Evolutionary conservation across 2,888 invertebrate species (phyloP), one percentile per base, ranked within the genome.

Genomic region (Leuctra nigra): DNA sequence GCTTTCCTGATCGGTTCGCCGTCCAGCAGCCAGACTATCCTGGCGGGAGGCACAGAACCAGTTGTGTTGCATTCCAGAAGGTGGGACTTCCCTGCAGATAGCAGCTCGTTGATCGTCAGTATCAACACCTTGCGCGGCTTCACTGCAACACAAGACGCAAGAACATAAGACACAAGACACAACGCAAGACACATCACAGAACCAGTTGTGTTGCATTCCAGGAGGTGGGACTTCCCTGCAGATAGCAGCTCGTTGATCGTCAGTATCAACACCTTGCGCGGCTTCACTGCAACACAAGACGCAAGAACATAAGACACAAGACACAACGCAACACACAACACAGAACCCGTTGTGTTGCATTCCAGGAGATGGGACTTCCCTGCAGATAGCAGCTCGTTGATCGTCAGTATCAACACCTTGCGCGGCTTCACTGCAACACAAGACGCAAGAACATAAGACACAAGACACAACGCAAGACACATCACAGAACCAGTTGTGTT

Each of bases 281-380:
- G 90, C 72, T 87, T 90, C 66, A 91, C 91, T 90, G 74, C 13
- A n/a, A n/a, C n/a, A n/a, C n/a, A n/a, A n/a, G n/a, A n/a, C n/a
- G n/a, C n/a, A n/a, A n/a, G n/a, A n/a, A n/a, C n/a, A n/a, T n/a
- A n/a, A n/a, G n/a, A n/a, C n/a, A n/a, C n/a, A n/a, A n/a, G n/a
- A n/a, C n/a, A n/a, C n/a, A n/a, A n/a, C n/a, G n/a, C n/a, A n/a
- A n/a, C n/a, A n/a, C n/a, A n/a, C n/a, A n/a, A n/a, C n/a, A n/a
- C n/a, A 50, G 90, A 90, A 33, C 91, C 91, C 70, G 86, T 81
- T 38, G 88, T 85, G 66, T 88, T 88, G 70, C 91, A 91, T 61
- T 83, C 81, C 63, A 60, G 53, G 6, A 83, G 82, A 65, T 86
- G 80, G 60, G 86, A 82, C 66, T 83, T 83, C 6, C 87, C 86